phyloP scores from a whole-genome alignment of 2,113 vertebrate species.

The Phylloscopus trochilus region DNA sequence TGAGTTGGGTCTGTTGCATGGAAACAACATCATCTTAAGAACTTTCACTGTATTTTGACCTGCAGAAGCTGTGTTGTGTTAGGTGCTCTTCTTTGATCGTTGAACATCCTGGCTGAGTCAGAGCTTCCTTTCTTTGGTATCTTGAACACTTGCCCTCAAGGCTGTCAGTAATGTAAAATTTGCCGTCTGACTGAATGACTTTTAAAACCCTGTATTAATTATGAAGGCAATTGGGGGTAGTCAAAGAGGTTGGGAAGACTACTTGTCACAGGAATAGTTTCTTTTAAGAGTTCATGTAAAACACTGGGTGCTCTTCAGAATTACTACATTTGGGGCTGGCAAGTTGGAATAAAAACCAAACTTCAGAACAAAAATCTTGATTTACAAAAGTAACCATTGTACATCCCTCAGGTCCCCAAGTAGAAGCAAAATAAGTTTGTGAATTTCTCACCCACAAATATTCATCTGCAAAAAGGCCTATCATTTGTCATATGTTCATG shows the following conservation, averaged over 20 bases:
- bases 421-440: background rate
- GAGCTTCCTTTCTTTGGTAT: constrained; percentile 4
- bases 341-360: background rate
- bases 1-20: background rate
- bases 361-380: background rate
- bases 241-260: background rate
- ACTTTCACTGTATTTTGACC: constrained; percentile 2
- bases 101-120: background rate
- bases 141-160: background rate
- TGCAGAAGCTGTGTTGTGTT: background rate
- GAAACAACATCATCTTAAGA: background rate
- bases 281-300: background rate
- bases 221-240: background rate
- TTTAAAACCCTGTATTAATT: background rate
- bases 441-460: background rate
- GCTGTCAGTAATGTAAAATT: background rate
- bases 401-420: background rate
- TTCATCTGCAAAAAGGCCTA: background rate
- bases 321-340: accelerated
- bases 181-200: background rate
- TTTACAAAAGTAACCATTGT: background rate
- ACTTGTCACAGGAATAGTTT: background rate
- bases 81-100: background rate
- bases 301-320: background rate
- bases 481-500: background rate